Percentiles rank a stretch among this genome's conserved stretches.
Evolutionary conservation across 2,113 vertebrate species (phyloP).

Genomic region (Hipposideros armiger): DNA sequence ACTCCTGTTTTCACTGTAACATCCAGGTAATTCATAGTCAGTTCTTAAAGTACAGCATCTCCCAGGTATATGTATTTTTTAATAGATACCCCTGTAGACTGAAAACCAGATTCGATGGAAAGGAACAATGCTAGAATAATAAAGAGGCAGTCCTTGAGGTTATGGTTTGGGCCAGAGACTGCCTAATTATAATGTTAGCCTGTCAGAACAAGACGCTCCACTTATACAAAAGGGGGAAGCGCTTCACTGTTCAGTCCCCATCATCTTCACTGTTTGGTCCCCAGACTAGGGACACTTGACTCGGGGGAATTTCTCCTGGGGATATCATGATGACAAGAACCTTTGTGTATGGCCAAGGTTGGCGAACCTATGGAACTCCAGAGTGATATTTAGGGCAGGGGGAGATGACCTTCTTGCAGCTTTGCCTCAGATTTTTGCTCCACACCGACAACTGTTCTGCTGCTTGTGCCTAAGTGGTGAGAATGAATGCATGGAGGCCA

Average conservation of each 20-base stretch:
- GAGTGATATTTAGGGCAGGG: neutral
- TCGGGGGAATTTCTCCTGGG: neutral
- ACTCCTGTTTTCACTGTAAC: neutral
- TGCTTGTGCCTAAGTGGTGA: neutral
- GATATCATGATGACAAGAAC: neutral
- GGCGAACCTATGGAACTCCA: neutral
- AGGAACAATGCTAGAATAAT: neutral
- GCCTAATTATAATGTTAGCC: neutral
- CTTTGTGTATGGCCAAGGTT: neutral
- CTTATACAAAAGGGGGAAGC: neutral
- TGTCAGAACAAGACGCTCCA: neutral
- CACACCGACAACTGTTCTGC: neutral
- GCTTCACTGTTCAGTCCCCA: neutral
- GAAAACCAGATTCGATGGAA: neutral
- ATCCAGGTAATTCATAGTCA: neutral
- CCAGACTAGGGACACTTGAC: neutral
- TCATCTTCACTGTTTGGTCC: neutral
- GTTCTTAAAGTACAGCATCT: neutral
- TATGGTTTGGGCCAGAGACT: neutral
- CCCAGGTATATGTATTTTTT: neutral
- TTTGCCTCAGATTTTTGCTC: neutral
- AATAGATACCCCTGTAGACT: neutral
- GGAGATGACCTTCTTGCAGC: neutral
- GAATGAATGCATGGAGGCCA: neutral
- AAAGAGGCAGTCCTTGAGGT: neutral